A percentile compares a stretch with the other conserved stretches of the same genome.
Evolutionary conservation across 1,140 invertebrate genomes (phyloP).

Genomic region (Agrilus planipennis): DNA sequence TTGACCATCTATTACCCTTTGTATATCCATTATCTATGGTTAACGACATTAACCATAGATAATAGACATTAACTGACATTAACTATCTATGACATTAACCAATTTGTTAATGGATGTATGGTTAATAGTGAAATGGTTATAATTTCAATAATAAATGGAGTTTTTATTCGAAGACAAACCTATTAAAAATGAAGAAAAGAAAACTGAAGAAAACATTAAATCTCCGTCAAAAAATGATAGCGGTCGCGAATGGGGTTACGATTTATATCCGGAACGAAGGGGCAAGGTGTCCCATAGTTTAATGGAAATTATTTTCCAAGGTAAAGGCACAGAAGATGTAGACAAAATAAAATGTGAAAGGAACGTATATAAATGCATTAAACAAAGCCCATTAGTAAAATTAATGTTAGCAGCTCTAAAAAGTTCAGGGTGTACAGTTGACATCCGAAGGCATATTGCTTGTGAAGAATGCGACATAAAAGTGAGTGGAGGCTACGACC

Average conservation of each 20-base stretch:
- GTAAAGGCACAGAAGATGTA: constrained; percentile 52
- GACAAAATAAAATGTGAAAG: constrained; percentile 70
- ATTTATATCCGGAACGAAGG: constrained; percentile 76
- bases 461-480: constrained; percentile 79
- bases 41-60: no score
- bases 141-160: no score
- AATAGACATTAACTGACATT: no score
- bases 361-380: constrained; percentile 62
- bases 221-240: no score
- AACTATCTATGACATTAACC: no score
- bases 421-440: constrained; percentile 69
- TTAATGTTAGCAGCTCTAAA: constrained; percentile 76
- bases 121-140: no score
- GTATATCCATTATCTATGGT: no score
- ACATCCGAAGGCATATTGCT: constrained; percentile 75
- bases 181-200: no score
- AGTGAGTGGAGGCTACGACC: constrained; percentile 88
- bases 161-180: no score
- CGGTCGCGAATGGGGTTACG: constrained; percentile 51
- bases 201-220: no score
- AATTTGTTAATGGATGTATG: no score
- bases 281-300: constrained; percentile 40
- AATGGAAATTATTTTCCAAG: constrained; percentile 40
- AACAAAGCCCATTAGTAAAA: constrained; percentile 73
- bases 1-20: no score